Evolutionary conservation across 2,888 invertebrate species (phyloP), one percentile per base, ranked within the genome.

Genomic region (Cataglyphis rosenhaueri): DNA sequence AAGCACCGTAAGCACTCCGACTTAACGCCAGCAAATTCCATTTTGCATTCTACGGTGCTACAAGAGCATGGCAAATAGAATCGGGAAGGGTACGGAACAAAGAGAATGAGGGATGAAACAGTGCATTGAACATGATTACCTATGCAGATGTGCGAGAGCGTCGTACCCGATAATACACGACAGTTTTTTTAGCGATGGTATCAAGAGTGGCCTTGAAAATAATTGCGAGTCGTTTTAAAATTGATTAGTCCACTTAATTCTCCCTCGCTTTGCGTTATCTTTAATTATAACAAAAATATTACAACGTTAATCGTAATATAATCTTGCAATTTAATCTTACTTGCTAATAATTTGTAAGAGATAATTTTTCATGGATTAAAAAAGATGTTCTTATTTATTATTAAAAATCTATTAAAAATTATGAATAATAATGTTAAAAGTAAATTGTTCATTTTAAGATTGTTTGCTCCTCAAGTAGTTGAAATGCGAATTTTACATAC

Each of bases 11-110:
- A 79, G 78, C 78, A 71, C 70, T 79, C 71, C n/a, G 78, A 79
- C 78, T 79, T 79, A 79, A 79, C 78, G 59, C 71, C 78, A 71
- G 78, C 71, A 79, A 79, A 79, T 79, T 79, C 78, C 59, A 79
- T 79, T 79, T 79, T 79, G 78, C 78, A 32, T 79, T 64, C 78
- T 71, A 68, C 9, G 21, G 32, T 35, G 57, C 25, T 18, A 44
- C 21, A n/a, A n/a, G 68, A 55, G 55, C 71, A 41, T n/a, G 44
- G 78, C 59, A 44, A 79, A 71, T 70, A 79, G 71, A 79, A 59
- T 79, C 57, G 68, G 15, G 59, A 52, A 8, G 59, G 44, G 10
- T 6, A 57, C 41, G 41, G 70, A 71, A 79, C 78, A 79, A 79
- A 79, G 71, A 41, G 78, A 79, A 79, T 59, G 71, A 79, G 44